Evolutionary conservation across 2,888 invertebrate species (phyloP).

Genomic region (Tenthredo distinguenda): DNA sequence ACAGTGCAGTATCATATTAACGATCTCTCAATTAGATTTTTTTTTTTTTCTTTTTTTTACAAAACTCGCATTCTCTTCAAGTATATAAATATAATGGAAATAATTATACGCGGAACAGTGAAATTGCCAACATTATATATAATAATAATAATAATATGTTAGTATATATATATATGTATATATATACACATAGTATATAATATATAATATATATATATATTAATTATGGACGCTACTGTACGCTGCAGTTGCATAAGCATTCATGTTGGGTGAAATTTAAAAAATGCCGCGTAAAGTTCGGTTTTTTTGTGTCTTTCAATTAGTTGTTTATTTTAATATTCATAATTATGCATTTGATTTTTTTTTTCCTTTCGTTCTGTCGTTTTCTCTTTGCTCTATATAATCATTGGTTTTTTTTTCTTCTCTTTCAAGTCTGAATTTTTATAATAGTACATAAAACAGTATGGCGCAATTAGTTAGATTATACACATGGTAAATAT

Average conservation of each 20-base stretch:
- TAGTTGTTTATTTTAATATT: not conserved
- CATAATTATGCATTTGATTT: not conserved
- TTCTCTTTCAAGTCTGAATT: not conserved
- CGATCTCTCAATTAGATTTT: not conserved
- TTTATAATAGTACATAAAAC: slow-evolving; percentile 40
- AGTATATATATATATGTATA: not conserved
- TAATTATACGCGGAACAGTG: slow-evolving; percentile 14
- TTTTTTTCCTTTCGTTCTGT: not conserved
- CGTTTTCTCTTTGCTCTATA: not conserved
- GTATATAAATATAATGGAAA: slow-evolving; percentile 5
- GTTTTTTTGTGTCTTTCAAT: not conserved
- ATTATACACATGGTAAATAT: slow-evolving; percentile 40
- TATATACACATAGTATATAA: not conserved
- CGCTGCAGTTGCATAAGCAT: not conserved
- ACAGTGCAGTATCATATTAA: not conserved
- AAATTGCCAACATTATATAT: slow-evolving; percentile 12
- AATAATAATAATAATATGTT: not conserved
- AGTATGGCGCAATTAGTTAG: slow-evolving; percentile 26
- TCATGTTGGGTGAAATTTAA: not conserved
- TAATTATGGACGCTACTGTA: slow-evolving; percentile 27
- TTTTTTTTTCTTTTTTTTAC: not conserved
- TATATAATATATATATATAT: not conserved
- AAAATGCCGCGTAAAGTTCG: slow-evolving; percentile 6
- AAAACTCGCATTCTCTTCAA: not conserved
- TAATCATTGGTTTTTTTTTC: not conserved